Evolutionary conservation across 1,140 invertebrate genomes (phyloP).

Genomic region (Reticulitermes speratus): DNA sequence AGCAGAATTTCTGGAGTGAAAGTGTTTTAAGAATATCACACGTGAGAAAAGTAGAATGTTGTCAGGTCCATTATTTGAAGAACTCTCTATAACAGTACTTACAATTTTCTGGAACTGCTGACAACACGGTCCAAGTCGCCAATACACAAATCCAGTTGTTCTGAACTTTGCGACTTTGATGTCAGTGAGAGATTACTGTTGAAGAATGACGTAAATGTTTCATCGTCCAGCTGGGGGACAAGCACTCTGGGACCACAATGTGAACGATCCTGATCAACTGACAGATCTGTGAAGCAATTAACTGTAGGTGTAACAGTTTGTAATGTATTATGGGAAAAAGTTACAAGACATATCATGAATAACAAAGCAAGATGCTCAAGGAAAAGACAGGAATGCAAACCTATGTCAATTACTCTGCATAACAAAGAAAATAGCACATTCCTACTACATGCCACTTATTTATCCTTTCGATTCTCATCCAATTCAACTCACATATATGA

Average conservation of each 20-base stretch:
- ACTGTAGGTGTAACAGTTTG: too few relatives aligned
- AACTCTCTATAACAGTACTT: slow-evolving; percentile 34
- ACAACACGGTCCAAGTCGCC: slow-evolving; percentile 62
- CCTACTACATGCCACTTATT: too few relatives aligned
- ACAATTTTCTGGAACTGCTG: slow-evolving; percentile 45
- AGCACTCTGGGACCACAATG: slow-evolving; percentile 52
- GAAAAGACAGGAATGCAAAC: too few relatives aligned
- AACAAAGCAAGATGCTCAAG: too few relatives aligned
- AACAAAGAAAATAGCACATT: too few relatives aligned
- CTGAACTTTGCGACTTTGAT: slow-evolving; percentile 29
- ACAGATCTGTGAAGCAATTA: background rate
- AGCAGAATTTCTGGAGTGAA: background rate
- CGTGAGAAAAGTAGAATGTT: too few relatives aligned
- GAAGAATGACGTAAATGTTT: slow-evolving; percentile 66
- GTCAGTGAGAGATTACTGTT: background rate
- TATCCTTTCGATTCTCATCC: too few relatives aligned
- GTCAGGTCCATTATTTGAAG: too few relatives aligned
- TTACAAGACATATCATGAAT: too few relatives aligned
- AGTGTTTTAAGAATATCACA: background rate
- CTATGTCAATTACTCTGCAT: too few relatives aligned
- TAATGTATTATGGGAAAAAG: too few relatives aligned
- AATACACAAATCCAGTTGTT: slow-evolving; percentile 52
- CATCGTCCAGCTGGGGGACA: slow-evolving; percentile 65
- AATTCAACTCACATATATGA: too few relatives aligned
- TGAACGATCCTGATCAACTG: background rate